Percentiles rank a stretch among this genome's conserved stretches.
These are phyloP conservation scores for Ennomos erosarius DNA, from an alignment of 2,888 invertebrate genomes.

Conservation along the genomic window DNA sequence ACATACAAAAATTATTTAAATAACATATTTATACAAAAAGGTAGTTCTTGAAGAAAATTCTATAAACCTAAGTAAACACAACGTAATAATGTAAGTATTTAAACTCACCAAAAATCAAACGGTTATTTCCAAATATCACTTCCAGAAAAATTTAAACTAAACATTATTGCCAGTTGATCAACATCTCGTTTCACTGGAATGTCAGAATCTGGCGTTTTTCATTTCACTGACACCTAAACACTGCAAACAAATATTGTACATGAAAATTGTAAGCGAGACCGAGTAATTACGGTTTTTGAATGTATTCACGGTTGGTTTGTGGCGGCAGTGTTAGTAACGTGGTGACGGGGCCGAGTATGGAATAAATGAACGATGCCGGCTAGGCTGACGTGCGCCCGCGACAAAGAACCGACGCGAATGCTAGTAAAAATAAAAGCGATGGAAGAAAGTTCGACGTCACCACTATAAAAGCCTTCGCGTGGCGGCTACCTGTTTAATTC, in stretches of 20 bases:
- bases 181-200: conserved; percentile 65
- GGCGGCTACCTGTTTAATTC: conserved; percentile 65
- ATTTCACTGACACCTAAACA: conserved; percentile 45
- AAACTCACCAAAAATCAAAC: conserved; percentile 45
- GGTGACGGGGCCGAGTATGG: conserved; percentile 49
- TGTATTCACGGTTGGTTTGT: conserved; percentile 68
- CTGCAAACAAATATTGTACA: conserved; percentile 48
- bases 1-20: neutral
- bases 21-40: too few relatives aligned
- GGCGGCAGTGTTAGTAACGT: conserved; percentile 48
- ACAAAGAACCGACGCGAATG: conserved; percentile 68
- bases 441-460: conserved; percentile 79
- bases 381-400: conserved; percentile 66
- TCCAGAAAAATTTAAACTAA: conserved; percentile 62
- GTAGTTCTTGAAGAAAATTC: too few relatives aligned
- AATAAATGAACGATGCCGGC: conserved; percentile 31
- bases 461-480: conserved; percentile 70
- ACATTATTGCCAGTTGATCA: conserved; percentile 64
- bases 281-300: conserved; percentile 56
- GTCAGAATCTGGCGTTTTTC: conserved; percentile 46
- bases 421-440: conserved; percentile 66
- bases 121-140: conserved; percentile 51
- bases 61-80: too few relatives aligned
- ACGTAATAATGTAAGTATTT: conserved; percentile 22
- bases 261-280: conserved; percentile 47